Evolutionary conservation across 2,888 invertebrate genomes (phyloP).

Genomic region (Pristionchus entomophagus): DNA sequence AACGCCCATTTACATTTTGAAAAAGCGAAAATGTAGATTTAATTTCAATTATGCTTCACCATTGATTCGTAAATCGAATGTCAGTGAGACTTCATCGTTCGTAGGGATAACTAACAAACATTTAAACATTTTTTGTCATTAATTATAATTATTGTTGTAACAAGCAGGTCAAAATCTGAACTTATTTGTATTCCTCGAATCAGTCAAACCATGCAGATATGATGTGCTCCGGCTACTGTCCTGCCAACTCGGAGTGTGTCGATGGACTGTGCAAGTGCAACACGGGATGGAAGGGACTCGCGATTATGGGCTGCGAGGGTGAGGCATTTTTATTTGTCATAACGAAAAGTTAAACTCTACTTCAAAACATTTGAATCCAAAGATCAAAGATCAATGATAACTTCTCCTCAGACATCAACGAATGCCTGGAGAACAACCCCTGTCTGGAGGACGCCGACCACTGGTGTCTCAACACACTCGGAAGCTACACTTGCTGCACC

Average conservation of each 20-base stretch:
- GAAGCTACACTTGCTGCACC: slow-evolving; percentile 74
- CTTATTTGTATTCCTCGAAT: no score
- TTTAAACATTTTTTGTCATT: neutral
- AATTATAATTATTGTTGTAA: neutral
- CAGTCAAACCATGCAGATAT: slow-evolving; percentile 52
- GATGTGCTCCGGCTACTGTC: slow-evolving; percentile 66
- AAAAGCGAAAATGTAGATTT: no score
- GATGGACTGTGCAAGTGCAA: slow-evolving; percentile 66
- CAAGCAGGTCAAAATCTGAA: no score
- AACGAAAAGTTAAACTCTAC: no score
- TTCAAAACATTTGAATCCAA: neutral
- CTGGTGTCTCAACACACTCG: slow-evolving; percentile 74
- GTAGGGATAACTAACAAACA: neutral
- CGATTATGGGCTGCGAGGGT: slow-evolving; percentile 67
- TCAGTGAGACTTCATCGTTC: neutral
- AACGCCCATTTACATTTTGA: no score
- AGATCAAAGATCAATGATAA: neutral
- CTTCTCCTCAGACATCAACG: slow-evolving; percentile 58
- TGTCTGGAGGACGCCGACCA: slow-evolving; percentile 59
- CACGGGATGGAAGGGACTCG: slow-evolving; percentile 68
- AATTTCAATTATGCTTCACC: neutral
- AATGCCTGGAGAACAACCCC: slow-evolving; percentile 56
- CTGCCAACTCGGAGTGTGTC: slow-evolving; percentile 67
- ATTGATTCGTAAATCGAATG: neutral
- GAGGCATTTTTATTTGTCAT: neutral